phyloP scores from a whole-genome alignment of 1,140 invertebrate genomes.

The Manduca sexta region DNA sequence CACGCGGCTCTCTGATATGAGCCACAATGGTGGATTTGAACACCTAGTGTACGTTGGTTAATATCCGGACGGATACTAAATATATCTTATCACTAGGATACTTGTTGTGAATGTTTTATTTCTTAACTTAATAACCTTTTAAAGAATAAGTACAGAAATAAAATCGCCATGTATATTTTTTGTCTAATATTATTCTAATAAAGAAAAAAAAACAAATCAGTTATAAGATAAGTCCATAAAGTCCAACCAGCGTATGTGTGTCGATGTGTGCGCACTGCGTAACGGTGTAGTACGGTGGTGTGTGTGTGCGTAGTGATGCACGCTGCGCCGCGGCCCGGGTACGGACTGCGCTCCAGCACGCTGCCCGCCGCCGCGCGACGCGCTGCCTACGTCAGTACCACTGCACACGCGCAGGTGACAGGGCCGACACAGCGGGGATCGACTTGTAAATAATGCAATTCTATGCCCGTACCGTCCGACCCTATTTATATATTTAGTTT shows the following conservation, averaged over 20 bases:
- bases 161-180: no score
- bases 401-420: neutral
- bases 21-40: no score
- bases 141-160: no score
- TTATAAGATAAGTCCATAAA: no score
- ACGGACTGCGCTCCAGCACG: slow-evolving; percentile 83
- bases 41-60: no score
- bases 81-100: no score
- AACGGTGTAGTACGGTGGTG: slow-evolving; percentile 16
- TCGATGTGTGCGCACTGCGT: neutral
- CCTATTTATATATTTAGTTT: neutral
- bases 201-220: no score
- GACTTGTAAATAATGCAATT: neutral
- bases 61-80: no score
- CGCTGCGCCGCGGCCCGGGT: slow-evolving; percentile 81
- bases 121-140: no score
- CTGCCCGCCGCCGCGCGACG: slow-evolving; percentile 74
- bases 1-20: no score
- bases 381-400: slow-evolving; percentile 40
- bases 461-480: neutral
- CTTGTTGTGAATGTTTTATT: no score
- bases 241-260: neutral
- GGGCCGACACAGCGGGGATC: neutral
- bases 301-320: slow-evolving; percentile 41
- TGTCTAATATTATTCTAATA: no score